phyloP scores from a whole-genome alignment of 2,797 vertebrate species.

The Philypnodon macrostomus region DNA sequence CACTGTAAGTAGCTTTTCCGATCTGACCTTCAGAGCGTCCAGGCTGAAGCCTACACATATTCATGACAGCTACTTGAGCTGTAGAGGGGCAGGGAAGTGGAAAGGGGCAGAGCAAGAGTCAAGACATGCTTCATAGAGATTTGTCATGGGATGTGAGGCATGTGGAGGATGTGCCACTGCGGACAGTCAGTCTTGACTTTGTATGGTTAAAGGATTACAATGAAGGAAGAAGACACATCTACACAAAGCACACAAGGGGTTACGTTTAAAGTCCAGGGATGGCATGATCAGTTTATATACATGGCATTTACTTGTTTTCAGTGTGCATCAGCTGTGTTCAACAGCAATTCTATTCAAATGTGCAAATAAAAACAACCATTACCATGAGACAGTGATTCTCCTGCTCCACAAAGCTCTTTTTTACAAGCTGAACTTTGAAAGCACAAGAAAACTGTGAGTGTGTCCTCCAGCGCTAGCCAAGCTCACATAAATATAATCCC shows the following conservation, averaged over 20 bases:
- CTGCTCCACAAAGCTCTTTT: background rate
- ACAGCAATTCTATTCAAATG: too few species aligned
- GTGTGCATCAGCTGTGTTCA: too few species aligned
- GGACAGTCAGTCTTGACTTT: constrained; percentile 31
- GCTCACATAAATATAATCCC: constrained; percentile 7
- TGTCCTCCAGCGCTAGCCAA: background rate
- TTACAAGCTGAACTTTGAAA: constrained; percentile 3
- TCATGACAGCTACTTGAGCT: constrained; percentile 24
- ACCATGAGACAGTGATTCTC: constrained; percentile 1
- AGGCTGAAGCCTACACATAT: constrained; percentile 19
- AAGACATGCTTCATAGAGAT: constrained; percentile 32
- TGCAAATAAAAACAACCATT: constrained; percentile 9
- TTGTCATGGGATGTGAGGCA: constrained; percentile 27
- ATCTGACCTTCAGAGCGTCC: constrained; percentile 44
- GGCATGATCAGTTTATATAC: too few species aligned
- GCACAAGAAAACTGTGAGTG: background rate
- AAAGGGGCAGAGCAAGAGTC: constrained; percentile 3
- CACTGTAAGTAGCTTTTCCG: constrained; percentile 25
- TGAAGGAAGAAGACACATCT: background rate
- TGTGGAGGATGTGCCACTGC: constrained; percentile 17
- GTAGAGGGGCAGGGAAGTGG: constrained; percentile 2
- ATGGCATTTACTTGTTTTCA: too few species aligned
- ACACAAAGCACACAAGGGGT: too few species aligned
- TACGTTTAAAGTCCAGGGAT: too few species aligned
- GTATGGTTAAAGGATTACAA: constrained; percentile 39